A percentile compares a stretch with the other conserved stretches of the same genome.
Evolutionary conservation across 2,888 invertebrate species (phyloP).

Genomic region (Drosophila pegasa): DNA sequence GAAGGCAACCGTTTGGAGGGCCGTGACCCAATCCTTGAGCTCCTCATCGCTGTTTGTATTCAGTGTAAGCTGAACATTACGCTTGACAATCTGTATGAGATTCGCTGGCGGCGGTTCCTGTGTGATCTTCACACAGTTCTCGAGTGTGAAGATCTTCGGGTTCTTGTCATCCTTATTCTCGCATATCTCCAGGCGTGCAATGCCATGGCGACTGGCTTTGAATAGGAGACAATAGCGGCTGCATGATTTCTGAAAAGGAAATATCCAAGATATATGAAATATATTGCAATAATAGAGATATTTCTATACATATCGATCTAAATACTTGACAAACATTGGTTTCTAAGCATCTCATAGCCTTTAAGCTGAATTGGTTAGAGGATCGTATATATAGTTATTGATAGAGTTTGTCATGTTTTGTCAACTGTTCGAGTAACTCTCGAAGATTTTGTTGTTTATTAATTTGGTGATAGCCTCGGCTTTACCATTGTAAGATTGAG

Average conservation of each 20-base stretch:
- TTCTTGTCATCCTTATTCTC: conserved; percentile 91
- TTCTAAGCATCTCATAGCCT: background rate
- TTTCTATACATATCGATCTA: no score
- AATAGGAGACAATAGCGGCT: conserved; percentile 88
- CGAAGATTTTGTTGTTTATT: conserved; percentile 15
- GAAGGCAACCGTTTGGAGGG: conserved; percentile 93
- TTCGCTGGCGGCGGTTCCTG: conserved; percentile 87
- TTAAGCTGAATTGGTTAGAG: background rate
- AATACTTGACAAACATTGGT: no score
- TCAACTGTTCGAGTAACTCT: conserved; percentile 28
- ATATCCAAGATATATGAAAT: background rate
- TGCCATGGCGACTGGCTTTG: conserved; percentile 93
- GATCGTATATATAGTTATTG: background rate
- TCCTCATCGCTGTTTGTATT: conserved; percentile 88
- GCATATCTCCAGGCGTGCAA: conserved; percentile 93
- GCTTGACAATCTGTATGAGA: conserved; percentile 89
- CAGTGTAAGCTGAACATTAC: conserved; percentile 88
- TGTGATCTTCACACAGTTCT: conserved; percentile 94
- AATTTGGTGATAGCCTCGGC: conserved; percentile 12
- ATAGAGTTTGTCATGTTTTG: background rate
- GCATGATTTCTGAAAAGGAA: conserved; percentile 89
- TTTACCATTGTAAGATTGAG: conserved; percentile 29
- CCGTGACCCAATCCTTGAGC: conserved; percentile 91
- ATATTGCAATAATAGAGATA: no score
- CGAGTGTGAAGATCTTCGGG: conserved; percentile 92